phyloP scores from a whole-genome alignment of 2,888 invertebrate species.

The Gnatocerus cornutus region DNA sequence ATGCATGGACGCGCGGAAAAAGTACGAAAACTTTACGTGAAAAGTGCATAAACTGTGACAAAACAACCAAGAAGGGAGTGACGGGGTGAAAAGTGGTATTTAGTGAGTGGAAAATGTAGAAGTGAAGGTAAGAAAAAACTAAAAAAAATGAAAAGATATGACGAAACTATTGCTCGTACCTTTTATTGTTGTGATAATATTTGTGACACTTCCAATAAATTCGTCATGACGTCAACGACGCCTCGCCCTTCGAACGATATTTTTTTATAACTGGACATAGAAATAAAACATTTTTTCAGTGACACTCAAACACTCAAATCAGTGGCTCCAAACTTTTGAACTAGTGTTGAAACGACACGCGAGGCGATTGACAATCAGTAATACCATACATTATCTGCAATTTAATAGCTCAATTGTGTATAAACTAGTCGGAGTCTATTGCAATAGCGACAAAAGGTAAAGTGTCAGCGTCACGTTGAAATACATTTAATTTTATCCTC shows the following conservation, averaged over 20 bases:
- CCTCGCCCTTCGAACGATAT: no score
- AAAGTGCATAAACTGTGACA: background rate
- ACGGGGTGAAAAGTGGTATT: background rate
- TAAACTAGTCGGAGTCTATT: conserved; percentile 5
- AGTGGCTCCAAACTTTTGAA: no score
- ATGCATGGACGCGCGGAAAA: conserved; percentile 10
- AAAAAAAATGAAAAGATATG: conserved; percentile 1
- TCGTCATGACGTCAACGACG: no score
- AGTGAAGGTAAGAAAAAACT: background rate
- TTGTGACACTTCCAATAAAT: no score
- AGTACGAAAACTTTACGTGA: conserved; percentile 23
- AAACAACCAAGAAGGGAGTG: conserved; percentile 6
- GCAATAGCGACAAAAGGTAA: background rate
- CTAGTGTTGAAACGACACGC: no score
- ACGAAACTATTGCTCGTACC: no score
- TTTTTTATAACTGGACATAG: no score
- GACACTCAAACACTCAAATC: background rate
- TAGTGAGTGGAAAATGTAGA: background rate
- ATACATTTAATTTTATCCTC: conserved; percentile 6
- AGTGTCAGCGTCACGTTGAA: background rate
- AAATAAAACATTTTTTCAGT: background rate
- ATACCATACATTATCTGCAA: conserved; percentile 4
- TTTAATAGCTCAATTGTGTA: conserved; percentile 12
- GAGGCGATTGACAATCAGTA: no score
- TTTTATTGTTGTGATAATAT: no score